Conservation (phyloP, 2,113 vertebrate genomes). For the Takifugu flavidus region DNA sequence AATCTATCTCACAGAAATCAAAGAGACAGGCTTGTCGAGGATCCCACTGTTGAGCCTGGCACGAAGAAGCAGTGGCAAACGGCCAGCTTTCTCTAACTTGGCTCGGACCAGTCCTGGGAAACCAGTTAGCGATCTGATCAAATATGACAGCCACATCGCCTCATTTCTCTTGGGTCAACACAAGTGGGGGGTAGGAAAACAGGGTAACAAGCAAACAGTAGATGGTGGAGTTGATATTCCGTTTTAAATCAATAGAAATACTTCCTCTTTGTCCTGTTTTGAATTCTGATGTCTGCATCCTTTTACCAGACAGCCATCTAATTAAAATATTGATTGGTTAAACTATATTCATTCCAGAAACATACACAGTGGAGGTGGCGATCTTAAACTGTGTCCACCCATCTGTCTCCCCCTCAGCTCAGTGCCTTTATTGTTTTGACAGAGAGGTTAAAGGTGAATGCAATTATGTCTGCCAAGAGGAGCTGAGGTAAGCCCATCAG, state of each 20-base stretch:
- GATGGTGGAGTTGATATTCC: background rate
- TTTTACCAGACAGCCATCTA: background rate
- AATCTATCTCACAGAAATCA: slow-evolving; percentile 60
- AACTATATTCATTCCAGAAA: background rate
- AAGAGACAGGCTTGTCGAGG: slow-evolving; percentile 69
- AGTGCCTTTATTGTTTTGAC: slow-evolving; percentile 43
- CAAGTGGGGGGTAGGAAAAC: slow-evolving; percentile 14
- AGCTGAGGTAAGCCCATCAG: slow-evolving; percentile 51
- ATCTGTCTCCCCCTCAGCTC: slow-evolving; percentile 18
- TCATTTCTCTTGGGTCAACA: slow-evolving; percentile 48
- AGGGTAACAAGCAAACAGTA: background rate
- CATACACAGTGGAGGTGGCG: slow-evolving; percentile 15
- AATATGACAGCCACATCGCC: slow-evolving; percentile 72
- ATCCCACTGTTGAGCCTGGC: slow-evolving; percentile 72
- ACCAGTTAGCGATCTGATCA: slow-evolving; percentile 64
- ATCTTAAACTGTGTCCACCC: slow-evolving; percentile 21
- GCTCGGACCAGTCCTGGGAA: slow-evolving; percentile 59
- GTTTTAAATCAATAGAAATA: background rate
- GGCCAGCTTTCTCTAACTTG: slow-evolving; percentile 57
- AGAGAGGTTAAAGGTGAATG: slow-evolving; percentile 52
- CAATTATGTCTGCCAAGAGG: slow-evolving; percentile 46
- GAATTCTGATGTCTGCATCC: too few relatives aligned
- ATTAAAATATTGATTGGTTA: slow-evolving; percentile 4
- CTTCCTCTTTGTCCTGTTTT: background rate
- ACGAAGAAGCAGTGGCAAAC: slow-evolving; percentile 46